Percentiles rank a stretch among this genome's conserved stretches.
phyloP scores from a whole-genome alignment of 2,797 vertebrate genomes.

The Danionella dracula region DNA sequence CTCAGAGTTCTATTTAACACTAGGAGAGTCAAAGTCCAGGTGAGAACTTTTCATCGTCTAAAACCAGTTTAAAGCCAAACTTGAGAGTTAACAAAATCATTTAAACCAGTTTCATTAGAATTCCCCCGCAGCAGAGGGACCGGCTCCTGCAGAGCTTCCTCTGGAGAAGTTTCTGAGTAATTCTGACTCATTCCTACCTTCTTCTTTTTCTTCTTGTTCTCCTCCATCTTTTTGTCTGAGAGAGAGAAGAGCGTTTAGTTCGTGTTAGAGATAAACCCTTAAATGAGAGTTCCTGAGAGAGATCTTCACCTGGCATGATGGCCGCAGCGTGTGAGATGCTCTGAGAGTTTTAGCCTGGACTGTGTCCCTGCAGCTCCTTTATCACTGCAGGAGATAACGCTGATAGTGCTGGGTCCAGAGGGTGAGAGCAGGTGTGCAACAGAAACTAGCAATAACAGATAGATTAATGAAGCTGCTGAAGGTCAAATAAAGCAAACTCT shows the following conservation, averaged over 20 bases:
- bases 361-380: conserved; percentile 39
- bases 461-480: no score
- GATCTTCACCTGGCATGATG: conserved; percentile 10
- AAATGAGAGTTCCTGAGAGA: neutral
- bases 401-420: conserved; percentile 5
- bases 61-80: no score
- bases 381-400: neutral
- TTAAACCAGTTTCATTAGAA: no score
- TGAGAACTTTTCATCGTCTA: no score
- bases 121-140: no score
- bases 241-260: neutral
- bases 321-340: neutral
- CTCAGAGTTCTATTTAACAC: no score
- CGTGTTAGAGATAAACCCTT: neutral
- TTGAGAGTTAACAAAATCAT: no score
- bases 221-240: conserved; percentile 54
- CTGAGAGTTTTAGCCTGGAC: neutral
- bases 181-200: conserved; percentile 52
- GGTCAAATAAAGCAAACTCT: no score
- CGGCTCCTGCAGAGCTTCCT: no score
- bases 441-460: no score
- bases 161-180: neutral
- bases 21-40: no score
- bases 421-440: neutral
- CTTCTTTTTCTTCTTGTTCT: conserved; percentile 45